Base-by-base conservation (phyloP, 2,888 invertebrate species). In the Augiades crinisus region DNA sequence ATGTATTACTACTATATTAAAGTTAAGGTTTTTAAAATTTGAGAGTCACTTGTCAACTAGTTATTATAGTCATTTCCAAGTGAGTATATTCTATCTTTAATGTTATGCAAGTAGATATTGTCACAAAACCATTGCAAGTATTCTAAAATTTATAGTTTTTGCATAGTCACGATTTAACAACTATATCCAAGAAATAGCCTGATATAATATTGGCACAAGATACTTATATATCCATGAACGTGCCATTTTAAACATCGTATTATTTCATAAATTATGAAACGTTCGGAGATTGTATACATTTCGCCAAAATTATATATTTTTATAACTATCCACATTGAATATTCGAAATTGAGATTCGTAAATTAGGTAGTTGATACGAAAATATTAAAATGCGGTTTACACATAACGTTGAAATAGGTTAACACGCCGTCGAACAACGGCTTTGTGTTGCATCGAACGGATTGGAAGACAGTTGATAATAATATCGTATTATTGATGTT, bases 271-370 rank as follows among this genome's bases (percentile, higher is more conserved):
- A 58, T 55, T 58, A 37, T 55, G 53, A 63, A 64, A 62, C 67
- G 74, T 75, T 80, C 68, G 60, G 74, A 72, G 76, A 65, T 76
- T 62, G 68, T 81, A 81, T 77, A 84, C 81, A 76, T 77, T 78
- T 79, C 79, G 82, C 80, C 78, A 82, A 87, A 84, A 64, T 70
- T 80, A 76, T 82, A 81, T 85, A 85, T 76, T 76, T 78, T 76
- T 77, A 69, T 75, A 76, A 76, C 78, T 81, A 78, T 74, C 77
- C 82, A 82, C 78, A 75, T 81, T 82, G 75, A 65, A 81, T 80
- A 84, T 81, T 81, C 81, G 67, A 86, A 83, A 83, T 84, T 83
- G 71, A 75, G 66, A 78, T 76, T 75, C 70, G 72, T 80, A 76
- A 75, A 71, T 67, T 68, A 67, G 61, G 58, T 61, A 58, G 60